A percentile compares a stretch with the other conserved stretches of the same genome.
Conservation (phyloP, 1,140 invertebrate species). For the Carcinoscorpius rotundicauda region DNA sequence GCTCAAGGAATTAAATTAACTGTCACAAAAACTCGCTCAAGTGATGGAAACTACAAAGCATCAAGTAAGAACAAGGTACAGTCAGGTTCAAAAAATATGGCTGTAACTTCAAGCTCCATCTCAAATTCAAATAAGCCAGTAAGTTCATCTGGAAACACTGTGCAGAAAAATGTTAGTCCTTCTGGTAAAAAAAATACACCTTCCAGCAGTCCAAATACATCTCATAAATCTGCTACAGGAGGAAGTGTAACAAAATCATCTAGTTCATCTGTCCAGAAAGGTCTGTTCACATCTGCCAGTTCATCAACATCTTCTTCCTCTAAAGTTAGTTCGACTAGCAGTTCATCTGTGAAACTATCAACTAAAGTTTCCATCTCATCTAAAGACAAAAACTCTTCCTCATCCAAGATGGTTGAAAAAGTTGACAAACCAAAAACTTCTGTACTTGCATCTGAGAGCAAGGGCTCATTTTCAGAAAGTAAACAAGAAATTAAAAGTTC, state of each 20-base stretch:
- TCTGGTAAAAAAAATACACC: conserved; percentile 5
- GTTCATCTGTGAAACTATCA: conserved; percentile 9
- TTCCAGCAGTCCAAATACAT: conserved; percentile 4
- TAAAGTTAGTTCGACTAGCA: conserved; percentile 13
- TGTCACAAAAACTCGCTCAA: conserved; percentile 22
- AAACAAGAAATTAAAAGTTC: too few species aligned
- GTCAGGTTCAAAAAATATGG: too few species aligned
- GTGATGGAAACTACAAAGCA: conserved; percentile 16
- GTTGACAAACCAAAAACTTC: too few species aligned
- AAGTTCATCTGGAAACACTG: too few species aligned
- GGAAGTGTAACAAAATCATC: too few species aligned
- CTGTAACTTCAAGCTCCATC: too few species aligned
- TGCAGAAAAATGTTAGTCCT: background rate
- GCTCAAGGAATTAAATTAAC: conserved; percentile 23
- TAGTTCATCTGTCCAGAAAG: conserved; percentile 1
- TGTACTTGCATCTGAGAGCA: too few species aligned
- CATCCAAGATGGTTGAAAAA: conserved; percentile 14
- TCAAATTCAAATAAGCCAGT: too few species aligned
- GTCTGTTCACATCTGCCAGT: conserved; percentile 11
- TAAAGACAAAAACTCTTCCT: conserved; percentile 1
- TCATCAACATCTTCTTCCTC: conserved; percentile 10
- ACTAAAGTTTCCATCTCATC: conserved; percentile 15
- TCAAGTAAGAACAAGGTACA: too few species aligned
- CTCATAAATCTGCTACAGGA: conserved; percentile 3
- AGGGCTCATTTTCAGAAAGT: too few species aligned